These are phyloP conservation scores for Heliconius ismenius DNA, from an alignment of 2,888 invertebrate species.

Conservation along the genomic window DNA sequence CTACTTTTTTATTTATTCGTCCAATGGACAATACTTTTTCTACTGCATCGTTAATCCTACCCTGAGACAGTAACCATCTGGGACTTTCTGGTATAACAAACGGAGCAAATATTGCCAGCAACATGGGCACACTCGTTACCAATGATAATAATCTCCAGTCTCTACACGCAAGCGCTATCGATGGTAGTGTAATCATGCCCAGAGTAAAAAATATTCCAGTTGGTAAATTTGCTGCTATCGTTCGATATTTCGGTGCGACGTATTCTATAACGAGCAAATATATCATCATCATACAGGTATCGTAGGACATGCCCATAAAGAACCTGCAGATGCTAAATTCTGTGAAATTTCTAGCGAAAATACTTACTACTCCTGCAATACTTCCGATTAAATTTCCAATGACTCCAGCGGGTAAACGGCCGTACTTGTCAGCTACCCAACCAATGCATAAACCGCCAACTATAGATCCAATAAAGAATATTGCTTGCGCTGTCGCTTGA, in stretches of 20 bases:
- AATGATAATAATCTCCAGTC: conserved; percentile 64
- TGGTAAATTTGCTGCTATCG: conserved; percentile 60
- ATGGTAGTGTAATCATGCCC: conserved; percentile 57
- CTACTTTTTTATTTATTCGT: conserved; percentile 56
- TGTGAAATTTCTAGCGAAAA: conserved; percentile 54
- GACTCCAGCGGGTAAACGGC: conserved; percentile 60
- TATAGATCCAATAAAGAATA: conserved; percentile 66
- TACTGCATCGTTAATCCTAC: conserved; percentile 60
- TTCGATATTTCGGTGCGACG: conserved; percentile 65
- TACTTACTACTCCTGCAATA: conserved; percentile 56
- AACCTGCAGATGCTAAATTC: conserved; percentile 62
- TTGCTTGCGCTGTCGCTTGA: conserved; percentile 64
- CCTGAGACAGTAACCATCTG: conserved; percentile 65
- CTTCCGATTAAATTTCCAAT: conserved; percentile 60
- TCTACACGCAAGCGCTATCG: conserved; percentile 63
- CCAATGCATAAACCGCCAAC: conserved; percentile 63
- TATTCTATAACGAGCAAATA: conserved; percentile 65
- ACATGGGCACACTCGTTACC: conserved; percentile 62
- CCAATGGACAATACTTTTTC: conserved; percentile 56
- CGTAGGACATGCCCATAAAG: conserved; percentile 68
- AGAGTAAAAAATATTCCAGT: conserved; percentile 61
- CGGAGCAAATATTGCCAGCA: conserved; percentile 55
- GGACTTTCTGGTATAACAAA: conserved; percentile 67
- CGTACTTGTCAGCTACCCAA: conserved; percentile 62
- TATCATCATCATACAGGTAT: conserved; percentile 68